Percentiles rank a stretch among this genome's conserved stretches.
Conservation (phyloP, 1,140 invertebrate genomes). For the Pseudoatta argentina region DNA sequence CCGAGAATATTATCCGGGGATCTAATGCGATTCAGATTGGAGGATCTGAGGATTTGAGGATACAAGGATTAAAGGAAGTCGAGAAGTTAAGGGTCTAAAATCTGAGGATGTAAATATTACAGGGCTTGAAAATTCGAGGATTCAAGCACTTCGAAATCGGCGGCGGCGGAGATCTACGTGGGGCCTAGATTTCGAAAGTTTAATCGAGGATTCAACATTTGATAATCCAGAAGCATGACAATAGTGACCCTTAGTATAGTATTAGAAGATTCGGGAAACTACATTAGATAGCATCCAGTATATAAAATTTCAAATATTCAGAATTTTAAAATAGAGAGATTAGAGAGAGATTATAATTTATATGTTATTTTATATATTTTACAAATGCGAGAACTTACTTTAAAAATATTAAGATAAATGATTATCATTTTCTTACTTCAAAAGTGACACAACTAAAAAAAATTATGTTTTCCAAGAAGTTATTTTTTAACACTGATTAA, state of each 20-base stretch:
- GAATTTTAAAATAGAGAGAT: not conserved
- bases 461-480: no score
- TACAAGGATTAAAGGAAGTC: slow-evolving; percentile 18
- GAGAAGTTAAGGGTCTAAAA: not conserved
- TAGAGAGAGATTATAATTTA: not conserved
- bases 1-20: slow-evolving; percentile 25
- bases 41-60: slow-evolving; percentile 29
- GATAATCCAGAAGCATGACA: not conserved
- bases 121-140: slow-evolving; percentile 1
- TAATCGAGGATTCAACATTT: not conserved
- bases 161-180: not conserved
- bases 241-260: not conserved
- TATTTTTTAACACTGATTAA: no score
- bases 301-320: not conserved
- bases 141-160: not conserved
- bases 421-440: not conserved
- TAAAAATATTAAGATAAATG: not conserved
- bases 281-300: not conserved
- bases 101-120: not conserved
- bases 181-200: not conserved
- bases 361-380: not conserved
- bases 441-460: no score
- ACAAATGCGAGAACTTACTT: not conserved
- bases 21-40: not conserved
- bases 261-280: not conserved